A percentile compares a stretch with the other conserved stretches of the same genome.
These are phyloP conservation scores for Aurelia aurita complex sp. Pacific DNA, from an alignment of 30 jellyfish, hydroid and myxozoan species.

Conservation along the genomic window DNA sequence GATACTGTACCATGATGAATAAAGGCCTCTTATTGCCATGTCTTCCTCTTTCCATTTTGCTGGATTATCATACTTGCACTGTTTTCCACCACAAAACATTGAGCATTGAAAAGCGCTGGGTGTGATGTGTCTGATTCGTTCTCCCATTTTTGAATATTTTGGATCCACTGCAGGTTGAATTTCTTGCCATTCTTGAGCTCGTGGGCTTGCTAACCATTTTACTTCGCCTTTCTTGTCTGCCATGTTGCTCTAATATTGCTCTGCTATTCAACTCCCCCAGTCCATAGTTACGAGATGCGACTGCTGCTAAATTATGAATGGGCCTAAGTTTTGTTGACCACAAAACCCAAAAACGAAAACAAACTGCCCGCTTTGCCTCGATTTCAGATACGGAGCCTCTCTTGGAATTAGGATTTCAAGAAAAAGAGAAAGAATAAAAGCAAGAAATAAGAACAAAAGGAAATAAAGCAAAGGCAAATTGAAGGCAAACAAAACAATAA, in stretches of 20 bases:
- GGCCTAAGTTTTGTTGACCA: constrained; percentile 14
- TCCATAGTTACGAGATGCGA: not conserved
- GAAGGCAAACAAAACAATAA: too few relatives aligned
- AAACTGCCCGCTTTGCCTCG: constrained; percentile 72
- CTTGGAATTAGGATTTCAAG: not conserved
- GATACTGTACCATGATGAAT: constrained; percentile 83
- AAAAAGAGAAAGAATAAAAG: too few relatives aligned
- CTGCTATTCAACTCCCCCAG: not conserved
- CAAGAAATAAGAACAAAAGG: too few relatives aligned
- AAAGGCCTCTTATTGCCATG: constrained; percentile 85
- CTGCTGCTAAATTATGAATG: constrained; percentile 13
- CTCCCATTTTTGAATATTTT: constrained; percentile 88
- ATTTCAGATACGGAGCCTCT: not conserved
- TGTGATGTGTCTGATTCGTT: constrained; percentile 84
- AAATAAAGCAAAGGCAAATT: too few relatives aligned
- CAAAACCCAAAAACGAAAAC: constrained; percentile 14
- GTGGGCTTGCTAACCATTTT: constrained; percentile 44
- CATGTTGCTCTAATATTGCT: constrained; percentile 27
- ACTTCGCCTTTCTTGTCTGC: constrained; percentile 78
- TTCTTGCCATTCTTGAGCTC: constrained; percentile 39
- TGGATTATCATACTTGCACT: constrained; percentile 93
- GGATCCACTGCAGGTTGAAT: constrained; percentile 65
- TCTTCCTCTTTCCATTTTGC: constrained; percentile 85
- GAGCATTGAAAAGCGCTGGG: constrained; percentile 94
- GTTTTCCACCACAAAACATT: constrained; percentile 97